Base-by-base conservation (phyloP, 2,797 vertebrate species). In the Sylvia borin region DNA sequence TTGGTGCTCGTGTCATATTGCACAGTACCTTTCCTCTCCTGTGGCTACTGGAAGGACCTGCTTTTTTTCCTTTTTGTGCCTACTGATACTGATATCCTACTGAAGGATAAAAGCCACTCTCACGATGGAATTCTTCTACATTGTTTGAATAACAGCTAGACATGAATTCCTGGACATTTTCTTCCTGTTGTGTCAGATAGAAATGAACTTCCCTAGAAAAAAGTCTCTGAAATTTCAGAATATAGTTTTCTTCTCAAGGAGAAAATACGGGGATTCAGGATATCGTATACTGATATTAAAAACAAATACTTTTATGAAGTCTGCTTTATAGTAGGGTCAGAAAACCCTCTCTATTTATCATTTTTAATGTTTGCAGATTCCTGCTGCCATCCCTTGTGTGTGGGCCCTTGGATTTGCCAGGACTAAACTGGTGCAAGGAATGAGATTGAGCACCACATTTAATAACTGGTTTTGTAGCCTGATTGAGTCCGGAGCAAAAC, bases 41-140 rank as follows among this genome's bases (percentile, higher is more conserved):
- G 1, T 62, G 73, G 22, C 62, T 75, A 3, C 48, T 57, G 4
- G 45, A 65, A 74, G 43, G 29, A 48, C 29, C 22, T 55, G 54
- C 36, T 74, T 62, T 15, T 47, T 61, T 85, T 32, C 18, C 29
- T 11, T 73, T 53, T 82, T 64, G 20, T 64, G 22, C 38, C 21
- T 58, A 3, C 27, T 70, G 36, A 34, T 75, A 11, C 27, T 36
- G 36, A 36, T 36, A 36, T 36, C 36, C 36, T 36, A 36, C 36
- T 65, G 58, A 81, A 85, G 72, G 75, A 48, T 79, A 58, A 90
- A 88, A 75, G 16, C 54, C 7, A 5, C 19, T 62, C 13, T 86
- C 3, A 4, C 47, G 9, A 0, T 25, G 43, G 54, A 87, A n/a
- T 62, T n/a, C 16, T 48, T 48, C 53, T 24, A 0, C 4, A 0